These are phyloP conservation scores for Smittia sp. DNA, from an alignment of 2,888 invertebrate genomes.

Conservation along the genomic window DNA sequence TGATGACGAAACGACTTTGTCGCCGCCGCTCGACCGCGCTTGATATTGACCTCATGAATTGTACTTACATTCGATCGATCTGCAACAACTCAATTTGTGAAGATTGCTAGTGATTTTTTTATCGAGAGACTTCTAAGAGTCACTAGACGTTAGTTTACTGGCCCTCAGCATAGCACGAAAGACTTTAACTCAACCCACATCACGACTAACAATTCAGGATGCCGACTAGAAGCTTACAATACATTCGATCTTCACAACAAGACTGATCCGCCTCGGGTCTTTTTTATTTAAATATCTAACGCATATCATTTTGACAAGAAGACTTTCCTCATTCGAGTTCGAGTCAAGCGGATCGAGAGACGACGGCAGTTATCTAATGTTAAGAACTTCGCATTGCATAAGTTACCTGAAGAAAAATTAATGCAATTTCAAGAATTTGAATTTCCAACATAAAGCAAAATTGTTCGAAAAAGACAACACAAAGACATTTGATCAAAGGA, in stretches of 20 bases:
- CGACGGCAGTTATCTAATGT: not conserved
- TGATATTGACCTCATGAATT: not conserved
- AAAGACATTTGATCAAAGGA: not conserved
- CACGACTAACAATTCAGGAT: no score
- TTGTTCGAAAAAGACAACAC: not conserved
- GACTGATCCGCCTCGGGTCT: not conserved
- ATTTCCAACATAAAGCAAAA: not conserved
- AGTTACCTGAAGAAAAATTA: conserved; percentile 9
- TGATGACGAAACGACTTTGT: not conserved
- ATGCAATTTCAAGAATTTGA: not conserved
- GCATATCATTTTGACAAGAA: conserved; percentile 20
- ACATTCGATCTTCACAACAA: not conserved
- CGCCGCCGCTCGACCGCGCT: not conserved
- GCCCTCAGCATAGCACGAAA: no score
- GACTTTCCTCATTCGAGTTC: not conserved
- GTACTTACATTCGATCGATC: not conserved
- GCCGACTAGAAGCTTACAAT: no score
- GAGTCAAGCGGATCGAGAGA: not conserved
- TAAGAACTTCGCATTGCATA: not conserved
- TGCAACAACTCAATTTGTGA: not conserved
- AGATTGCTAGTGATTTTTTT: no score
- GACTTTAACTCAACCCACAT: no score
- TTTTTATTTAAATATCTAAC: not conserved
- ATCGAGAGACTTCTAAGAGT: no score
- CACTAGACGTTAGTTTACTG: no score